Evolutionary conservation across 2,797 vertebrate genomes (phyloP), one percentile per base, ranked within the genome.

Genomic region (Sebastes flavidus): DNA sequence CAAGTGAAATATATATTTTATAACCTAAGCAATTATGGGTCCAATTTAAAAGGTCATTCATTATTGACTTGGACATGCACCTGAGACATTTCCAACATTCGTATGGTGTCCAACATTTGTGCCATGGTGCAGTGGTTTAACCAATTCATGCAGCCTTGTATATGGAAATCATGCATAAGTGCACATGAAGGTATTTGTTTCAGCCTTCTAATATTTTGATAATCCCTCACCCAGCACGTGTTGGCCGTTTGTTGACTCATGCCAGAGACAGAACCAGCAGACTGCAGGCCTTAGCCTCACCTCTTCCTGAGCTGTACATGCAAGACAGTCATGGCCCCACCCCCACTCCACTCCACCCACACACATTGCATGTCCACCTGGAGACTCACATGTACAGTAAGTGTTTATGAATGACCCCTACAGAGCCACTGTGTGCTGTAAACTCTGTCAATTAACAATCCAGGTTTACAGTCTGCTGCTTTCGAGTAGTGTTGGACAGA

Each of bases 241-340:
- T 91, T 75, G 75, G 32, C 56, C 88, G 94, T 93, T 94, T 94
- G 86, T 92, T 95, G 93, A 95, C 91, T 95, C 92, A 94, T 90
- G 89, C 87, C 87, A 80, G 81, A 84, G 83, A 82, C 84, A 81
- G 72, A 88, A 65, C 88, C 84, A 91, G 87, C 86, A 90, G 90
- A 77, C 65, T 62, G 77, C 83, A 70, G 74, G 72, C 77, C 82
- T 71, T 78, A 85, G 74, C 89, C 73, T 89, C 82, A 83, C 89
- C 83, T 83, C 85, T 77, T 79, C 89, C 89, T 86, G 87, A 89
- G 89, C 62, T 87, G 42, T 90, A 77, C 75, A 86, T 61, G 59
- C 81, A 87, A 18, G 55, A 77, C 80, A 77, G 70, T 5, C 38
- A 25, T 67, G 62, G 78, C 83, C 88, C 82, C 54, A 14, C 81